phyloP scores from a whole-genome alignment of 2,113 vertebrate species.

The Cyprichromis sp. region DNA sequence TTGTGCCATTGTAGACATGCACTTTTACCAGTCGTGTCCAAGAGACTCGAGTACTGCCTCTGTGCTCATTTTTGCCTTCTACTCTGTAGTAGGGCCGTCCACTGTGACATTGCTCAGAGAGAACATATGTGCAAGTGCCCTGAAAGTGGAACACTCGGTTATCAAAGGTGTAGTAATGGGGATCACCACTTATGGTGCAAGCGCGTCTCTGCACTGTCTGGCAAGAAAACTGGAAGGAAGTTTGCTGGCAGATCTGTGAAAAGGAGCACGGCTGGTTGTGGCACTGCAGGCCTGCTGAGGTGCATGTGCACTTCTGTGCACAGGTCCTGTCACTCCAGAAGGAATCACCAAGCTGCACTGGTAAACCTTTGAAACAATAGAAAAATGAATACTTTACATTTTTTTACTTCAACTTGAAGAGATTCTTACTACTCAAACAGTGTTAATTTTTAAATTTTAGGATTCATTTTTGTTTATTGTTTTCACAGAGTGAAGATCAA shows the following conservation, averaged over 20 bases:
- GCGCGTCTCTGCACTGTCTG: conserved; percentile 25
- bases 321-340: conserved; percentile 60
- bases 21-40: conserved; percentile 47
- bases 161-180: conserved; percentile 67
- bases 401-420: neutral
- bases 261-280: conserved; percentile 13
- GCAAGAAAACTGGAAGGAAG: conserved; percentile 30
- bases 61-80: conserved; percentile 53
- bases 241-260: conserved; percentile 33
- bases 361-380: conserved; percentile 13
- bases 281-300: conserved; percentile 20
- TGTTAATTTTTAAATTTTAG: neutral
- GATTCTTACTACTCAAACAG: neutral
- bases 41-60: conserved; percentile 29
- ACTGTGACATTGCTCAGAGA: conserved; percentile 46
- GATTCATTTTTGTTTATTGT: neutral
- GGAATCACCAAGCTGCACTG: conserved; percentile 12
- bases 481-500: neutral
- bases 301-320: conserved; percentile 45
- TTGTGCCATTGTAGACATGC: conserved; percentile 22
- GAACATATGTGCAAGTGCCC: conserved; percentile 52
- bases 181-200: conserved; percentile 57
- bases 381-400: rapidly evolving
- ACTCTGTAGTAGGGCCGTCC: conserved; percentile 23
- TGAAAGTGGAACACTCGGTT: conserved; percentile 33